Evolutionary conservation across 2,888 invertebrate genomes (phyloP), one percentile per base, ranked within the genome.

Genomic region (Chrysodeixis includens): DNA sequence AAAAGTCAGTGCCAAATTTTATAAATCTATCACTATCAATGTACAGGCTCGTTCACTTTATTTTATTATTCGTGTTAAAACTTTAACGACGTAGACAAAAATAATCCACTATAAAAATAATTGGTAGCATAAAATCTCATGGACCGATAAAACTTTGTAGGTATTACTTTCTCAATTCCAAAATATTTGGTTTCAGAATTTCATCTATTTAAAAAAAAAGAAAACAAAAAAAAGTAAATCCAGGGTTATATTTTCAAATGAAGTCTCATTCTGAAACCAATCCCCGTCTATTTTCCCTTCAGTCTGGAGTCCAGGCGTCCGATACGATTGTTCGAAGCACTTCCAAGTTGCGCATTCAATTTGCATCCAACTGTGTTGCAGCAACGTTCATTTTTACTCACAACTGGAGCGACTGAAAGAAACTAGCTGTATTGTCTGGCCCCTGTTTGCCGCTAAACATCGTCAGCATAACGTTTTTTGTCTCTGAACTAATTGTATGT

Each of bases 311-410:
- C 75, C 74, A 66, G 73, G 79, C 75, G 83, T 81, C 84, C 88
- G 91, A 90, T 92, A 92, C 88, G 87, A 89, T 90, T 91, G 89
- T 89, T 84, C 84, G 68, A 78, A 85, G 91, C 86, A 88, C 88
- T 91, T 87, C 84, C 82, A 90, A 92, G 88, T 89, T 88, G 88
- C 78, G 90, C 90, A 91, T 91, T 91, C 91, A 91, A 89, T 92
- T 92, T 90, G 89, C 90, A 90, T 91, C 83, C 86, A 89, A 86
- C 86, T 87, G 81, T 86, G 86, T 83, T 78, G 83, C 86, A 83
- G 88, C 87, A 84, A 88, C 89, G 73, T 70, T 91, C 89, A 91
- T 92, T 93, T 91, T 91, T 91, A 85, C 86, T 82, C 85, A 82
- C 83, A 89, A 92, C 87, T 89, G 82, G 88, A 83, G 75, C 81